Conservation (phyloP, 2,113 vertebrate genomes). For the Malurus alboscapulatus region DNA sequence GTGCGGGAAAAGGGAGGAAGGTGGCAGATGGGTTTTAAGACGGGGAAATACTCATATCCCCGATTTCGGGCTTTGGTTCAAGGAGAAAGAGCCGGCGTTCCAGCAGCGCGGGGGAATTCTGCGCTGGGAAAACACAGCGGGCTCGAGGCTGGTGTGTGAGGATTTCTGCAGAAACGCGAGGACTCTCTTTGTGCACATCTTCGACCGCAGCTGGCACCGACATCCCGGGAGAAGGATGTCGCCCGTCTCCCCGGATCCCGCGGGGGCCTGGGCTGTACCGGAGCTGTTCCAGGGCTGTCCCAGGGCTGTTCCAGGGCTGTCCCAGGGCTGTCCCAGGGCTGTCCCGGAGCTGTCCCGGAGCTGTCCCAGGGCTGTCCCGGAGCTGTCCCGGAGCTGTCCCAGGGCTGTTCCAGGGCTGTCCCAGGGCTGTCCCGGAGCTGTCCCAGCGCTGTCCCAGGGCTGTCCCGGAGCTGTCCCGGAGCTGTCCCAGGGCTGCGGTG, state of each 20-base stretch:
- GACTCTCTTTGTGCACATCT: rapidly evolving
- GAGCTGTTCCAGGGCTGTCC: not conserved
- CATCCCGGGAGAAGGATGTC: not conserved
- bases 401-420: not conserved
- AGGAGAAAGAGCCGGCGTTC: not conserved
- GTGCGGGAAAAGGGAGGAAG: not conserved
- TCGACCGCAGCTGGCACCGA: rapidly evolving
- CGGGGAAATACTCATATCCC: not conserved
- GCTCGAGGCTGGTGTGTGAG: rapidly evolving
- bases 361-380: not conserved
- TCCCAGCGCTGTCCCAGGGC: not conserved
- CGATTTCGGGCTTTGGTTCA: not conserved
- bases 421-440: not conserved
- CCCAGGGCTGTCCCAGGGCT: not conserved
- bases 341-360: too few relatives aligned
- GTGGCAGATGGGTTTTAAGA: not conserved
- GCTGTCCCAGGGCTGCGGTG: not conserved
- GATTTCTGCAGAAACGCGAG: not conserved
- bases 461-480: not conserved
- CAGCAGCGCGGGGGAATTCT: too few relatives aligned
- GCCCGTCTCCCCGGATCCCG: too few relatives aligned
- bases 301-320: not conserved
- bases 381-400: too few relatives aligned
- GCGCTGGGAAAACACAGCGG: not conserved
- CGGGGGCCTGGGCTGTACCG: not conserved